Conservation (phyloP, 1,140 invertebrate species). For the Calosoma granatense region DNA sequence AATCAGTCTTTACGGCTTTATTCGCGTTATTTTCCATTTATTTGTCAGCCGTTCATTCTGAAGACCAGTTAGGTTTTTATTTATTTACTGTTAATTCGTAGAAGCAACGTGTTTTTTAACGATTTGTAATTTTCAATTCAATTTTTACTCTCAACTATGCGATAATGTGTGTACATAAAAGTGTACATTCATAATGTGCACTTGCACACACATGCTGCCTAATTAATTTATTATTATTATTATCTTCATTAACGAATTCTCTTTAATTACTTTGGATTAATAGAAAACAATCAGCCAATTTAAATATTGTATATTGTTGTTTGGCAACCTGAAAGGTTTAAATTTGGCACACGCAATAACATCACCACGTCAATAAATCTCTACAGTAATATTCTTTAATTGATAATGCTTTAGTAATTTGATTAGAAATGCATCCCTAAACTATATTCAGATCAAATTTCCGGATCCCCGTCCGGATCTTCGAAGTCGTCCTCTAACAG, state of each 20-base stretch:
- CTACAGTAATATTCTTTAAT: no score
- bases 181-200: background rate
- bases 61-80: background rate
- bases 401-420: background rate
- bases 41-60: background rate
- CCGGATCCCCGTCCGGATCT: slow-evolving; percentile 23
- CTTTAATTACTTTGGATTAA: no score
- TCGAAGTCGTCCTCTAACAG: slow-evolving; percentile 53
- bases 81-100: background rate
- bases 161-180: background rate
- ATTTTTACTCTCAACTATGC: background rate
- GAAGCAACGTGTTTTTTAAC: background rate
- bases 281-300: no score
- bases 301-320: no score
- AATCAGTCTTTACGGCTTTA: background rate
- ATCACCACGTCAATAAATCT: no score
- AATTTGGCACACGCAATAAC: background rate
- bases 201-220: no score
- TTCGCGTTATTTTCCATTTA: background rate
- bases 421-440: slow-evolving; percentile 2
- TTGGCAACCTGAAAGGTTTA: background rate
- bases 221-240: no score
- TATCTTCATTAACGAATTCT: no score
- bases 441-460: slow-evolving; percentile 2
- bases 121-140: background rate